Conservation (phyloP, 2,888 invertebrate species). For the Cancer borealis region DNA sequence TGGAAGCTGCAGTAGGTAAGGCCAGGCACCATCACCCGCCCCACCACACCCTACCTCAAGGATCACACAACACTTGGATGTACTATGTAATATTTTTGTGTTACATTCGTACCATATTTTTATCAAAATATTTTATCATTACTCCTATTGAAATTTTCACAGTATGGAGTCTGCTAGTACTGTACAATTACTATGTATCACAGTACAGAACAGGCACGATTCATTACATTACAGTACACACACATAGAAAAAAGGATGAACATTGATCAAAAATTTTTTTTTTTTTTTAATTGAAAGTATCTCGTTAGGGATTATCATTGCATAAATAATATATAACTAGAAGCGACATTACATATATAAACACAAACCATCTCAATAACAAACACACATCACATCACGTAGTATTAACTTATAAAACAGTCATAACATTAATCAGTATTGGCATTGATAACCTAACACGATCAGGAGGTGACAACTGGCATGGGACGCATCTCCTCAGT, state of each 20-base stretch:
- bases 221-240: background rate
- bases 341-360: too few species aligned
- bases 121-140: constrained; percentile 31
- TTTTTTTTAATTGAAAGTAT: background rate
- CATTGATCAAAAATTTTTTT: background rate
- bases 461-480: constrained; percentile 22
- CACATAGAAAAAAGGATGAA: background rate
- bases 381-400: background rate
- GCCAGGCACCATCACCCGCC: too few species aligned
- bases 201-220: background rate
- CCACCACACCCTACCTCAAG: background rate
- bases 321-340: background rate
- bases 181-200: background rate
- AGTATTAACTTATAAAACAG: background rate
- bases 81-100: background rate
- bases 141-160: background rate
- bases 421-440: background rate
- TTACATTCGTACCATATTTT: background rate
- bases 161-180: background rate
- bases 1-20: too few species aligned
- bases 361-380: too few species aligned
- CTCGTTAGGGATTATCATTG: background rate
- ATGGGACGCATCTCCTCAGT: constrained; percentile 44
- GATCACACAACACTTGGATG: background rate
- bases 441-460: background rate